phyloP scores from a whole-genome alignment of 2,888 invertebrate genomes.

The Sesamia inferens region DNA sequence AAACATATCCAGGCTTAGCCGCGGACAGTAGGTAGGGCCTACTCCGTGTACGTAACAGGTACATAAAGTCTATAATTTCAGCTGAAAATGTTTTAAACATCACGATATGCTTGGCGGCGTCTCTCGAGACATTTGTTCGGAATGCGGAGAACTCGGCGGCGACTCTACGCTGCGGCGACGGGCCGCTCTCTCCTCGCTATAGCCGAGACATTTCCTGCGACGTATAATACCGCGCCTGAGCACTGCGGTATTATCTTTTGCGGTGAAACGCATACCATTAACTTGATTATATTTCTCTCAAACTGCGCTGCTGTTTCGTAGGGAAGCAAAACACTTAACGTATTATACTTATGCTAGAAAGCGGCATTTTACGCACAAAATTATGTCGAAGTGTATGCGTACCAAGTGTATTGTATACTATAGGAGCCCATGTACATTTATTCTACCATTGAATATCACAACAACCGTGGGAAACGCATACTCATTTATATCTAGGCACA shows the following conservation, averaged over 20 bases:
- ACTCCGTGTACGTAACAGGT: background rate
- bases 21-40: too few species aligned
- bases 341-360: constrained; percentile 11
- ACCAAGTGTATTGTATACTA: too few species aligned
- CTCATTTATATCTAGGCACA: background rate
- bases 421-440: too few species aligned
- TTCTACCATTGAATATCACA: background rate
- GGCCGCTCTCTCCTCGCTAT: constrained; percentile 7
- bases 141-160: constrained; percentile 22
- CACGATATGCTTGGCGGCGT: background rate
- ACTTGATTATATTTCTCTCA: constrained; percentile 48
- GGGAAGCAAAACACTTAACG: constrained; percentile 10
- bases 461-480: background rate
- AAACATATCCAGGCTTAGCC: background rate
- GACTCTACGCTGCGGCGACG: background rate
- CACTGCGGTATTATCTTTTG: constrained; percentile 47
- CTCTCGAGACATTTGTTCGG: constrained; percentile 31
- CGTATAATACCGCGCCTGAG: constrained; percentile 35
- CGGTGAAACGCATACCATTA: constrained; percentile 53
- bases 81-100: constrained; percentile 37
- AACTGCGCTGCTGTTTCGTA: constrained; percentile 16
- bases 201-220: constrained; percentile 19
- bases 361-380: background rate
- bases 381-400: background rate
- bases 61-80: constrained; percentile 16